phyloP scores from a whole-genome alignment of 2,888 invertebrate genomes.

The Lamellibrachia satsuma region DNA sequence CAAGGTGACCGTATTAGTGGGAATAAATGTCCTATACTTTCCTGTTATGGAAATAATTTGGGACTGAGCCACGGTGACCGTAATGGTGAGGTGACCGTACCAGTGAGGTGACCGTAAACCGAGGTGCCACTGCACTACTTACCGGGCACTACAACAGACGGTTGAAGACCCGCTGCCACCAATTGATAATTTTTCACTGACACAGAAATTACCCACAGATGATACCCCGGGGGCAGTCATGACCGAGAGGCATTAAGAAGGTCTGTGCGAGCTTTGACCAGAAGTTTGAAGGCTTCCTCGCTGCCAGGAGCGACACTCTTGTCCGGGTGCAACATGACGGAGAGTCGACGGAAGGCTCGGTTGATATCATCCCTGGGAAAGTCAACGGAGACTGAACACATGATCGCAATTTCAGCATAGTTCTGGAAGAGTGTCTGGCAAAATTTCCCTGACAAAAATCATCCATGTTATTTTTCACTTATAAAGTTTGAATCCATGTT shows the following conservation, averaged over 20 bases:
- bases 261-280: constrained; percentile 62
- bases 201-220: background rate
- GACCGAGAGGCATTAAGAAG: constrained; percentile 50
- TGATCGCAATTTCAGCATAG: background rate
- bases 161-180: no score
- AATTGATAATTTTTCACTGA: background rate
- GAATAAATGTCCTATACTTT: no score
- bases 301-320: constrained; percentile 66
- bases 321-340: constrained; percentile 67
- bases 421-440: background rate
- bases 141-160: no score
- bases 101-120: background rate
- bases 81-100: no score
- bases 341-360: constrained; percentile 65
- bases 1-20: no score
- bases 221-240: constrained; percentile 18
- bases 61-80: no score
- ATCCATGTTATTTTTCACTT: background rate
- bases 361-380: constrained; percentile 65
- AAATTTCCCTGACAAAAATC: background rate
- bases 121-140: background rate
- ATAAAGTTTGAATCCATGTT: background rate
- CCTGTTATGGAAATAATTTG: no score
- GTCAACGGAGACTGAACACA: background rate
- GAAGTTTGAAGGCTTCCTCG: constrained; percentile 67